phyloP scores from a whole-genome alignment of 1,140 invertebrate species.

The Anoplophora glabripennis region DNA sequence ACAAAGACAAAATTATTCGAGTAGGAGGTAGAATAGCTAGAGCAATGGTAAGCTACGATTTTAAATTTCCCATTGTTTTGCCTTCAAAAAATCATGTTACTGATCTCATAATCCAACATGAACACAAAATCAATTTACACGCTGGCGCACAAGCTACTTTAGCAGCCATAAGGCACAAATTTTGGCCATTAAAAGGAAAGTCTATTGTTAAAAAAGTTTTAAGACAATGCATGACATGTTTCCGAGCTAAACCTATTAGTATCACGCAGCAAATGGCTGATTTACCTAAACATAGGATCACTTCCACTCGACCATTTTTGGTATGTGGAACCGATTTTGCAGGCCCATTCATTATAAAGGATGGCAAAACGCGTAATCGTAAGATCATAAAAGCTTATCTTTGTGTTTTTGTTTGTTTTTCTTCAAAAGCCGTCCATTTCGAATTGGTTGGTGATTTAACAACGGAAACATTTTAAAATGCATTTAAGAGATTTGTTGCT shows the following conservation, averaged over 20 bases:
- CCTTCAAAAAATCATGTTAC: too few species aligned
- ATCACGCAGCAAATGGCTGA: slow-evolving; percentile 1
- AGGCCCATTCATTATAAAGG: slow-evolving; percentile 45
- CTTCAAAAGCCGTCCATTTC: slow-evolving; percentile 47
- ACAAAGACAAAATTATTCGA: too few species aligned
- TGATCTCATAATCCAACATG: too few species aligned
- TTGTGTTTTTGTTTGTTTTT: slow-evolving; percentile 48
- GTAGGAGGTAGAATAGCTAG: too few species aligned
- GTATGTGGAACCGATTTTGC: slow-evolving; percentile 47
- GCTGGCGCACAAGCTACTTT: too few species aligned
- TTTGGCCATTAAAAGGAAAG: too few species aligned
- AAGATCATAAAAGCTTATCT: slow-evolving; percentile 46
- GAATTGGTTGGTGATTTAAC: slow-evolving; percentile 43
- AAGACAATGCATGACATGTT: slow-evolving; percentile 9
- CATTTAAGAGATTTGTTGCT: slow-evolving; percentile 37
- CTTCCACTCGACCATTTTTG: slow-evolving; percentile 37
- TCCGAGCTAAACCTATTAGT: slow-evolving; percentile 25
- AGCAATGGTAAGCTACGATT: too few species aligned
- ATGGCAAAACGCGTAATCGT: slow-evolving; percentile 34
- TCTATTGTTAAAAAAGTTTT: slow-evolving; percentile 1
- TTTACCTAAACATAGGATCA: slow-evolving; percentile 18
- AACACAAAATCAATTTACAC: too few species aligned
- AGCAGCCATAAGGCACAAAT: too few species aligned
- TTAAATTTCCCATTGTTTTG: too few species aligned
- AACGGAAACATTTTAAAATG: slow-evolving; percentile 31